phyloP scores from a whole-genome alignment of 1,140 invertebrate species.

The Drosophila santomea region DNA sequence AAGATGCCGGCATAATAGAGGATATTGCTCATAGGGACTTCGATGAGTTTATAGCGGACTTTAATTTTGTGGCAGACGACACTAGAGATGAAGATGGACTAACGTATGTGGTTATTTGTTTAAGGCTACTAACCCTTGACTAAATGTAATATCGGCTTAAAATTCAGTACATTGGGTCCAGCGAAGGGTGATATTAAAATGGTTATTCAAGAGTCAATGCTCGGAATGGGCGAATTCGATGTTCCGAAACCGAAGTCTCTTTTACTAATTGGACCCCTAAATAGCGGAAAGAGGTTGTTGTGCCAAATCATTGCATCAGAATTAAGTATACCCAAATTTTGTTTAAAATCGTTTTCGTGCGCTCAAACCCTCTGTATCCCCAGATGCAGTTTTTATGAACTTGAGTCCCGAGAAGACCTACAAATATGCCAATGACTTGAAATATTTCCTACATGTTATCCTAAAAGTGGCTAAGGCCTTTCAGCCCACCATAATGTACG shows the following conservation, averaged over 20 bases:
- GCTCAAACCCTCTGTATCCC: neutral
- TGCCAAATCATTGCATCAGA: slow-evolving; percentile 92
- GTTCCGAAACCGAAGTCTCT: slow-evolving; percentile 91
- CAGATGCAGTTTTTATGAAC: slow-evolving; percentile 91
- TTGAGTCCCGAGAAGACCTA: slow-evolving; percentile 91
- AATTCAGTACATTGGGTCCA: slow-evolving; percentile 86
- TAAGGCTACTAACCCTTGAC: neutral
- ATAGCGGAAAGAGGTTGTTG: slow-evolving; percentile 91
- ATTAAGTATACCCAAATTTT: slow-evolving; percentile 85
- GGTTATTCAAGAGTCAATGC: slow-evolving; percentile 72
- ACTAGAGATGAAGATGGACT: slow-evolving; percentile 79
- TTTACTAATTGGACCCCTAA: slow-evolving; percentile 90
- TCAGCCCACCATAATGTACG: slow-evolving; percentile 92
- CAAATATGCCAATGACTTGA: slow-evolving; percentile 89
- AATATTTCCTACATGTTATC: slow-evolving; percentile 82
- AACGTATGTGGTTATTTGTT: slow-evolving; percentile 55
- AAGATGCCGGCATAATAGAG: slow-evolving; percentile 90
- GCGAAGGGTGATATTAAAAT: slow-evolving; percentile 88
- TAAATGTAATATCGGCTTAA: too few species aligned
- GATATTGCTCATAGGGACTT: slow-evolving; percentile 87
- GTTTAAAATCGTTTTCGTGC: too few species aligned
- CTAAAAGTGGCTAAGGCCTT: slow-evolving; percentile 87
- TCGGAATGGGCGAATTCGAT: slow-evolving; percentile 87
- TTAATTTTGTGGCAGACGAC: slow-evolving; percentile 87
- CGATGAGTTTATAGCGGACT: slow-evolving; percentile 90